phyloP scores from a whole-genome alignment of 2,888 invertebrate genomes.

The Diarsia dahlii region DNA sequence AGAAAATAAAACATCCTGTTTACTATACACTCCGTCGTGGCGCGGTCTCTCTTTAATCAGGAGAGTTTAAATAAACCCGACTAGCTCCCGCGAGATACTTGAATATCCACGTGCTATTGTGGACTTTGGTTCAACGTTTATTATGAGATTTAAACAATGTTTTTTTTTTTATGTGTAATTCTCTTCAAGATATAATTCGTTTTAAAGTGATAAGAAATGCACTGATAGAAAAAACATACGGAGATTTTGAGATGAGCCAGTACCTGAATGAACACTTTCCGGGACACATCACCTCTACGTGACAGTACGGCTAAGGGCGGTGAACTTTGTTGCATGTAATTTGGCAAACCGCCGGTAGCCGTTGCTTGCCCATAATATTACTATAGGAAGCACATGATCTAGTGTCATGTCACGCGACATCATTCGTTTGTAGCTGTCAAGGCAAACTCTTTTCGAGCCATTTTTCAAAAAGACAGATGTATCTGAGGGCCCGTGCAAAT shows the following conservation, averaged over 20 bases:
- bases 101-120: slow-evolving; percentile 54
- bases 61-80: slow-evolving; percentile 68
- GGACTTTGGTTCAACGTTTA: slow-evolving; percentile 21
- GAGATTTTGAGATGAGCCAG: too few relatives aligned
- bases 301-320: too few relatives aligned
- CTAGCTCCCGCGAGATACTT: slow-evolving; percentile 55
- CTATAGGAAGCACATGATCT: too few relatives aligned
- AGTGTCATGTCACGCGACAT: too few relatives aligned
- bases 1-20: slow-evolving; percentile 44
- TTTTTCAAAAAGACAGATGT: neutral
- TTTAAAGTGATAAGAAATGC: neutral
- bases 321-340: neutral
- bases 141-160: neutral
- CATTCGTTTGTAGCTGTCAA: too few relatives aligned
- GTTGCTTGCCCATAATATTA: too few relatives aligned
- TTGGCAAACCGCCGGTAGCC: too few relatives aligned
- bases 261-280: neutral
- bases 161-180: too few relatives aligned
- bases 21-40: slow-evolving; percentile 47
- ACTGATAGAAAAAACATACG: neutral
- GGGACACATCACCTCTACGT: too few relatives aligned
- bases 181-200: too few relatives aligned
- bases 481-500: neutral
- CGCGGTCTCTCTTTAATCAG: slow-evolving; percentile 67
- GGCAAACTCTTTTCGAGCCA: too few relatives aligned